These are phyloP conservation scores for Pterophyllum scalare DNA, from an alignment of 2,113 vertebrate genomes.

Conservation along the genomic window DNA sequence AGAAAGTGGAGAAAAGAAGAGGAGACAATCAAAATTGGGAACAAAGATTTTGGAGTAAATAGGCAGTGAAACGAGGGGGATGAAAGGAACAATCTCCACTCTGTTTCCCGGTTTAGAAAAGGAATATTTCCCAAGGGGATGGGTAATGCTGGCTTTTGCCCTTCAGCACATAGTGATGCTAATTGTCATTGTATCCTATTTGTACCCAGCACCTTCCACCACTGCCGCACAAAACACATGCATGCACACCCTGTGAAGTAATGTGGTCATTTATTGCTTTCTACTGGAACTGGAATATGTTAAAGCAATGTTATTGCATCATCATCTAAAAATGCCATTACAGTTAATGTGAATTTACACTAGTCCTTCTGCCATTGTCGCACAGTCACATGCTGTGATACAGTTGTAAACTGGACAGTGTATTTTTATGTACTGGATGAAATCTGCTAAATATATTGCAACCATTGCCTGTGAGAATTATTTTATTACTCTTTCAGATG, in stretches of 20 bases:
- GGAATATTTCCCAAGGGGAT: conserved; percentile 53
- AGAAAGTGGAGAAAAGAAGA: background rate
- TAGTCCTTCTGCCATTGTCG: background rate
- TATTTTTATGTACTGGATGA: background rate
- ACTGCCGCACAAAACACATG: background rate
- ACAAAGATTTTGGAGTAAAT: conserved; percentile 17
- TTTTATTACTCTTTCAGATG: conserved; percentile 2
- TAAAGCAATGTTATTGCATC: background rate
- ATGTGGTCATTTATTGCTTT: background rate
- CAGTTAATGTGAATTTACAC: background rate
- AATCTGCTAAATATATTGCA: background rate
- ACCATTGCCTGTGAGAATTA: background rate
- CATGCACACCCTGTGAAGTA: background rate
- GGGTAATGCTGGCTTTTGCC: conserved; percentile 32
- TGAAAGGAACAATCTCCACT: conserved; percentile 50
- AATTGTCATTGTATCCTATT: conserved; percentile 54
- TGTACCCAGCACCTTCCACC: background rate
- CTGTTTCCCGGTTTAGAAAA: conserved; percentile 51
- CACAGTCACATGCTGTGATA: too few species aligned
- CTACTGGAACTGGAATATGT: background rate
- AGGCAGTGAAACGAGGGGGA: conserved; percentile 3
- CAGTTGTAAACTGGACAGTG: background rate
- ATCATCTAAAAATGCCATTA: too few species aligned
- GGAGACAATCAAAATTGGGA: background rate
- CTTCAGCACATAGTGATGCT: conserved; percentile 56